Evolutionary conservation across 2,797 vertebrate species (phyloP).

Genomic region (Danio kyathit): DNA sequence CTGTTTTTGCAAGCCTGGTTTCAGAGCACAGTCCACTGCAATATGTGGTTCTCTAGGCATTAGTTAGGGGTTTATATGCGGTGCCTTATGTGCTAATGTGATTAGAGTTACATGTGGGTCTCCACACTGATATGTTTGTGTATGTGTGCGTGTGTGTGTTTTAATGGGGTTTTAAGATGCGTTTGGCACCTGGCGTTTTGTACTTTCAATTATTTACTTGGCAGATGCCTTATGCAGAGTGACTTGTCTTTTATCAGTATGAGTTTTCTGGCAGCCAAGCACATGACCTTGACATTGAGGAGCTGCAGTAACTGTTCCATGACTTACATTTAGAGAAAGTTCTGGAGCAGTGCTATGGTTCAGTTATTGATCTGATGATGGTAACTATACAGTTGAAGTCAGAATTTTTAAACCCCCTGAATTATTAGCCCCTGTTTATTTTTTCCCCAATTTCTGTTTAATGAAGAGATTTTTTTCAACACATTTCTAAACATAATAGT

Average conservation of each 20-base stretch:
- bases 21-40: not conserved
- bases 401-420: no score
- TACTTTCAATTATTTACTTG: conserved; percentile 7
- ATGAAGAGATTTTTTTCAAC: no score
- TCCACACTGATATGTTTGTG: not conserved
- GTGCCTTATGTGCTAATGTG: not conserved
- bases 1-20: not conserved
- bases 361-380: not conserved
- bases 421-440: no score
- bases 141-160: not conserved
- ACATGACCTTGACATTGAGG: not conserved
- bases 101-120: not conserved
- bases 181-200: not conserved
- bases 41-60: not conserved
- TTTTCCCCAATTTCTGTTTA: no score
- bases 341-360: not conserved
- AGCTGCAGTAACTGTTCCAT: not conserved
- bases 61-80: not conserved
- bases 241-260: not conserved
- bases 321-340: not conserved
- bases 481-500: no score
- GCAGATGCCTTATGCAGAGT: not conserved
- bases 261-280: not conserved
- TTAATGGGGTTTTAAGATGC: not conserved
- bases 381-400: no score